A percentile compares a stretch with the other conserved stretches of the same genome.
phyloP scores from a whole-genome alignment of 2,113 vertebrate species.

The Oophaga pumilio region DNA sequence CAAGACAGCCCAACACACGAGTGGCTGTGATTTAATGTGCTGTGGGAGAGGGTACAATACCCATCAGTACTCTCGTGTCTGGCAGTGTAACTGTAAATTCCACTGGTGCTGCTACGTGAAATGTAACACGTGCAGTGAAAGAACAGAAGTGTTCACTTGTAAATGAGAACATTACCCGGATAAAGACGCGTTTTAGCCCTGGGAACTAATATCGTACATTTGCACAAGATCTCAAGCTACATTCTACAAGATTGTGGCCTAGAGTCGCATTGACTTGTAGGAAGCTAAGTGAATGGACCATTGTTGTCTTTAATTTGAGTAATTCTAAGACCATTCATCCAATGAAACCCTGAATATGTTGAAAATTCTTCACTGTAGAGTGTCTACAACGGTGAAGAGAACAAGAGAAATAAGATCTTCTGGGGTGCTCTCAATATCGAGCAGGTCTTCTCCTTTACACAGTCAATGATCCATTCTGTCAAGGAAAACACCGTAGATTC shows the following conservation, averaged over 20 bases:
- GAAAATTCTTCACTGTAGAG: conserved; percentile 7
- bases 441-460: neutral
- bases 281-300: conserved; percentile 55
- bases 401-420: neutral
- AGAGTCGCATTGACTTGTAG: neutral
- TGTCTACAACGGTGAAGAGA: neutral
- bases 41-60: conserved; percentile 98
- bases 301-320: conserved; percentile 2
- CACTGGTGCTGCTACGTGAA: conserved; percentile 99
- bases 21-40: conserved; percentile 95
- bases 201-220: conserved; percentile 58
- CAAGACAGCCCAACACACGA: conserved; percentile 92
- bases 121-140: conserved; percentile 98
- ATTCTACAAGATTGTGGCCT: neutral
- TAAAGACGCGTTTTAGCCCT: conserved; percentile 28
- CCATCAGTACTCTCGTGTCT: conserved; percentile 94
- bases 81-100: conserved; percentile 99
- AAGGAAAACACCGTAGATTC: neutral
- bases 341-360: conserved; percentile 21
- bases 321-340: conserved; percentile 43
- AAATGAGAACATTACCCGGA: conserved; percentile 73
- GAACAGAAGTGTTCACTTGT: conserved; percentile 95
- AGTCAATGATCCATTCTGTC: neutral
- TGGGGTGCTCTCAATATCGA: neutral
- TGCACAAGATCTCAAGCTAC: conserved; percentile 66